Conservation (phyloP, 1,140 invertebrate species). For the Bombus impatiens region DNA sequence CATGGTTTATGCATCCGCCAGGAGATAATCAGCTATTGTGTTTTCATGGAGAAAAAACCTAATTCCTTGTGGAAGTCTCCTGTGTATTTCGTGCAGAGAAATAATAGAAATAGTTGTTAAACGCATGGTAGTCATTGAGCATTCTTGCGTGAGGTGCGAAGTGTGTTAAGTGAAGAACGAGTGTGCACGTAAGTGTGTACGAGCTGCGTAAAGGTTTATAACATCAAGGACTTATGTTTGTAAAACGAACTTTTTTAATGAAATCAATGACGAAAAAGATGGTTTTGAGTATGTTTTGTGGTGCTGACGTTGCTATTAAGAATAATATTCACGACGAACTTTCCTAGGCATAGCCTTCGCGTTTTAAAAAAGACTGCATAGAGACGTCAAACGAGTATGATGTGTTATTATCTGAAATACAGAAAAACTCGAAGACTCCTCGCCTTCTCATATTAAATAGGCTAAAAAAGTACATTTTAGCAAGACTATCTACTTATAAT, state of each 20-base stretch:
- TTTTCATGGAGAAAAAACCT: slow-evolving; percentile 17
- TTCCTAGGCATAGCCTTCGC: slow-evolving; percentile 54
- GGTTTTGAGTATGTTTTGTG: slow-evolving; percentile 57
- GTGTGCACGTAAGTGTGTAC: slow-evolving; percentile 73
- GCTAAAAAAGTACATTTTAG: slow-evolving; percentile 39
- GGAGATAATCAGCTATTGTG: slow-evolving; percentile 44
- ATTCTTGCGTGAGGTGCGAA: slow-evolving; percentile 67
- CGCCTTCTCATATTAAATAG: slow-evolving; percentile 34
- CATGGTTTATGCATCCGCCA: slow-evolving; percentile 26
- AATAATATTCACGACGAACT: slow-evolving; percentile 52
- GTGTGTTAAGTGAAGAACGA: slow-evolving; percentile 70
- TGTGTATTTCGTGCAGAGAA: slow-evolving; percentile 42
- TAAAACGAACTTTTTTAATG: slow-evolving; percentile 54
- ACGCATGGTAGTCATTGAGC: slow-evolving; percentile 37
- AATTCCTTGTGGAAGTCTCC: slow-evolving; percentile 22
- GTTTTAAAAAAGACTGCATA: slow-evolving; percentile 44
- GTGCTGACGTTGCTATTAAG: slow-evolving; percentile 56
- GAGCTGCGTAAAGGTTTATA: slow-evolving; percentile 62
- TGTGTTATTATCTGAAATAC: slow-evolving; percentile 40
- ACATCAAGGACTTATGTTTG: slow-evolving; percentile 64
- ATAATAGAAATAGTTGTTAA: slow-evolving; percentile 26
- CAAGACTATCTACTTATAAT: slow-evolving; percentile 32
- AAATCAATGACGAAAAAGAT: slow-evolving; percentile 51
- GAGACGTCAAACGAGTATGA: slow-evolving; percentile 34
- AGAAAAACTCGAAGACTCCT: slow-evolving; percentile 31